Conservation (phyloP, 2,113 vertebrate species). For the Fulica atra region DNA sequence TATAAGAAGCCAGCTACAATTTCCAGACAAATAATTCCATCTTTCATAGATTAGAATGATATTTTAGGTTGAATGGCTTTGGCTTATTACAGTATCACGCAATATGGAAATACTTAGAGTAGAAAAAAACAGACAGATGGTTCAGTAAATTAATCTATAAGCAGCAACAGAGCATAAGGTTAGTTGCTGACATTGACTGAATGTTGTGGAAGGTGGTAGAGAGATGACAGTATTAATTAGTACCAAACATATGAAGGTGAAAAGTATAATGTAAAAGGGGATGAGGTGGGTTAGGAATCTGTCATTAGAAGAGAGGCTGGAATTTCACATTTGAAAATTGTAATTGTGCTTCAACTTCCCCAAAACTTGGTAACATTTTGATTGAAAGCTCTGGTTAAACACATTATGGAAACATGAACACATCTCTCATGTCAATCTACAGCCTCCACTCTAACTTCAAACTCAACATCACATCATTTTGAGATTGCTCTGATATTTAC, state of each 20-base stretch:
- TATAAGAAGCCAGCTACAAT: constrained; percentile 29
- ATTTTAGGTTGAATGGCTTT: constrained; percentile 44
- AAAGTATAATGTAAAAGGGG: not conserved
- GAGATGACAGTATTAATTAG: constrained; percentile 45
- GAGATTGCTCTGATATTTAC: not conserved
- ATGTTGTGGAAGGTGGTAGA: not conserved
- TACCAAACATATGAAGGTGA: constrained; percentile 30
- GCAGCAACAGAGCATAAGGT: constrained; percentile 53
- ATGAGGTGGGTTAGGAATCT: not conserved
- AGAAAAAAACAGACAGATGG: constrained; percentile 68
- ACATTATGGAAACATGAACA: not conserved
- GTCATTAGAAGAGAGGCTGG: not conserved
- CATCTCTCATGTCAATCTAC: not conserved
- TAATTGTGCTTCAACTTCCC: not conserved
- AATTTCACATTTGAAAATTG: not conserved
- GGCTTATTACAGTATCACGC: constrained; percentile 19
- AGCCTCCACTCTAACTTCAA: not conserved
- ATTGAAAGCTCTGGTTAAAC: not conserved
- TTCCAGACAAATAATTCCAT: constrained; percentile 57
- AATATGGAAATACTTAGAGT: constrained; percentile 35
- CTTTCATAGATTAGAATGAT: constrained; percentile 65
- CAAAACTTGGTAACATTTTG: not conserved
- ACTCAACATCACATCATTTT: not conserved
- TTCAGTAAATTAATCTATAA: constrained; percentile 69
- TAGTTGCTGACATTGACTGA: constrained; percentile 64